Percentiles rank a stretch among this genome's conserved stretches.
Conservation (phyloP, 2,797 vertebrate species). For the Nasua narica region DNA sequence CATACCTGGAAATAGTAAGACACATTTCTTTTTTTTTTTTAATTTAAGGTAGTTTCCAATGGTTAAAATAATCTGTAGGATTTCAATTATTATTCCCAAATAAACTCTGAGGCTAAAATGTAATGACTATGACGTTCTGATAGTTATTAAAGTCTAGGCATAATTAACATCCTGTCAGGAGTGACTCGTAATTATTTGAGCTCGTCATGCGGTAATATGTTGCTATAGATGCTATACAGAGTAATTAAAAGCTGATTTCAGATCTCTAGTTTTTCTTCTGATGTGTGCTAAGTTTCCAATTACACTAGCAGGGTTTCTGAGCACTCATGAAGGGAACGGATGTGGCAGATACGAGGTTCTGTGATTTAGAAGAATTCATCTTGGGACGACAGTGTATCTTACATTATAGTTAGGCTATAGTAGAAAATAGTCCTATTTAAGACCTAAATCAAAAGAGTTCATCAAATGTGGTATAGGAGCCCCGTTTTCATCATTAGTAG, state of each 20-base stretch:
- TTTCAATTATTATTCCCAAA: constrained; percentile 68
- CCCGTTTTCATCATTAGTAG: constrained; percentile 65
- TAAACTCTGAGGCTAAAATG: constrained; percentile 71
- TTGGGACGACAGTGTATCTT: constrained; percentile 76
- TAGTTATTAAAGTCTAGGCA: constrained; percentile 67
- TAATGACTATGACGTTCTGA: constrained; percentile 64
- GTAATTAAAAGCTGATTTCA: constrained; percentile 72
- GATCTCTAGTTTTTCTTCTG: background rate
- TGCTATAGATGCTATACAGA: constrained; percentile 78
- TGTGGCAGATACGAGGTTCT: background rate
- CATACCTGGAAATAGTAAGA: constrained; percentile 58
- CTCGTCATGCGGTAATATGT: constrained; percentile 78
- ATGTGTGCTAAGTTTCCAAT: constrained; percentile 53
- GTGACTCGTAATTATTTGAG: constrained; percentile 73
- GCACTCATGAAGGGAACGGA: background rate
- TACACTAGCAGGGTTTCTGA: constrained; percentile 18
- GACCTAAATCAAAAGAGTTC: constrained; percentile 80
- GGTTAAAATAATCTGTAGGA: constrained; percentile 62
- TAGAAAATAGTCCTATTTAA: constrained; percentile 81
- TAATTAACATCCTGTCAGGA: constrained; percentile 71
- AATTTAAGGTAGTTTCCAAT: constrained; percentile 51
- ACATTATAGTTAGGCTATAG: constrained; percentile 73
- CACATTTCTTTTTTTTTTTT: background rate
- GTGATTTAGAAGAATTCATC: constrained; percentile 64
- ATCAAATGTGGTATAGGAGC: constrained; percentile 73